Base-by-base conservation (phyloP, 2,113 vertebrate genomes). In the Hymenochirus boettgeri region DNA sequence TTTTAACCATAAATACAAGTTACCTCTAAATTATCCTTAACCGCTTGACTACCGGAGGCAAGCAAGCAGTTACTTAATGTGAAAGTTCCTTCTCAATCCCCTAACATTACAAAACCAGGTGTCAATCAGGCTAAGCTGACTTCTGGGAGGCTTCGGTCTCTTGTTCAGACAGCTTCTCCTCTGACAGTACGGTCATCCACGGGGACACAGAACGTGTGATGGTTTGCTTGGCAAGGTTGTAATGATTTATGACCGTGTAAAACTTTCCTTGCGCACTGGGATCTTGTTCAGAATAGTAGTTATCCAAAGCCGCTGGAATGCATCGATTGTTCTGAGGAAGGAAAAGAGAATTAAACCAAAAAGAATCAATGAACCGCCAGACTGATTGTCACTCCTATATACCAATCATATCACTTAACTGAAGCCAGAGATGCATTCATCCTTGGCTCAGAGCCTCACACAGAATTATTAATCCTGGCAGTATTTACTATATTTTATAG, bases 181-280 rank as follows among this genome's bases (percentile, higher is more conserved):
- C 93, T 0, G 93, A 94, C 82, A 96, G 90, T 56, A 96, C 89
- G 1, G 92, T 93, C 92, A 95, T 90, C 95, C 95, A 97, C 0
- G 95, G 95, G 0, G 95, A 96, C 47, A 93, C 92, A 0, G 93
- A 93, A 73, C 93, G 91, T 0, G 93, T 88, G 85, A 93, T 88
- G 81, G 91, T 95, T 85, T 96, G 93, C 77, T 93, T 93, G 80
- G 93, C 93, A 75, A 97, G 87, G 72, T 95, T 92, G 89, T 96
- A 95, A 86, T 92, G 95, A 85, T 94, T 96, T 77, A 96, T 93
- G 78, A 94, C 89, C 0, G 93, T 93, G 75, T 95, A 96, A 75
- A 97, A 91, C 19, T 91, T 93, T 65, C 92, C 95, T 52, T 91
- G 90, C 60, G 91, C 82, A 0, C 76, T 90, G 63, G 91, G 85